These are phyloP conservation scores for Hypothenemus hampei DNA, from an alignment of 1,140 invertebrate species.

Conservation along the genomic window DNA sequence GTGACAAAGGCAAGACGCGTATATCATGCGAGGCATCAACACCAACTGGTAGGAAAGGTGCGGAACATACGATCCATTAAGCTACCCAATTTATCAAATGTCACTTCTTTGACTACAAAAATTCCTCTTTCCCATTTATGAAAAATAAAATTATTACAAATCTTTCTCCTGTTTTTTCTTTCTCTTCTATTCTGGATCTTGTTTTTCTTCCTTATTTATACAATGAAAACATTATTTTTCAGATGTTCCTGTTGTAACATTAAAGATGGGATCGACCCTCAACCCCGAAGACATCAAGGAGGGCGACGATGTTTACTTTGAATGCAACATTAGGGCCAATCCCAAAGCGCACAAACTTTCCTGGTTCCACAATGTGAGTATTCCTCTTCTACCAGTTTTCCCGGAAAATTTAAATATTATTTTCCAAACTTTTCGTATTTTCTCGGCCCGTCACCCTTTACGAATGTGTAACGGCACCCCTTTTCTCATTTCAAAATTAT, in stretches of 20 bases:
- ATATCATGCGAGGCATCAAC: not conserved
- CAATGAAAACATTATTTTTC: constrained; percentile 41
- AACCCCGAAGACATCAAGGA: constrained; percentile 85
- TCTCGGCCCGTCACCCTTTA: constrained; percentile 10
- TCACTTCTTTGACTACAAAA: not conserved
- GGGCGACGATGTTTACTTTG: constrained; percentile 90
- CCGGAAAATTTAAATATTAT: constrained; percentile 33
- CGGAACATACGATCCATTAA: constrained; percentile 7
- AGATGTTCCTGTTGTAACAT: constrained; percentile 80
- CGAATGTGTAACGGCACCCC: constrained; percentile 2
- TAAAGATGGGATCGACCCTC: constrained; percentile 77
- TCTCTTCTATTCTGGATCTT: constrained; percentile 11
- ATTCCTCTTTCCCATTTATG: constrained; percentile 2
- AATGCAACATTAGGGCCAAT: constrained; percentile 81
- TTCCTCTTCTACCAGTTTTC: constrained; percentile 15
- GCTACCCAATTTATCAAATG: constrained; percentile 12
- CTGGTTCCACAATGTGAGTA: constrained; percentile 83
- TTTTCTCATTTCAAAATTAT: constrained; percentile 12
- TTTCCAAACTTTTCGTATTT: constrained; percentile 23
- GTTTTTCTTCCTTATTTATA: too few species aligned
- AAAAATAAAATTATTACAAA: constrained; percentile 20
- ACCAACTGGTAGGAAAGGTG: not conserved
- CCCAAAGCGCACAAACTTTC: constrained; percentile 76
- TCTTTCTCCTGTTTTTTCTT: constrained; percentile 10
- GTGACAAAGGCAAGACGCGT: not conserved